Evolutionary conservation across 2,888 invertebrate genomes (phyloP).

Genomic region (Tortrix viridana): DNA sequence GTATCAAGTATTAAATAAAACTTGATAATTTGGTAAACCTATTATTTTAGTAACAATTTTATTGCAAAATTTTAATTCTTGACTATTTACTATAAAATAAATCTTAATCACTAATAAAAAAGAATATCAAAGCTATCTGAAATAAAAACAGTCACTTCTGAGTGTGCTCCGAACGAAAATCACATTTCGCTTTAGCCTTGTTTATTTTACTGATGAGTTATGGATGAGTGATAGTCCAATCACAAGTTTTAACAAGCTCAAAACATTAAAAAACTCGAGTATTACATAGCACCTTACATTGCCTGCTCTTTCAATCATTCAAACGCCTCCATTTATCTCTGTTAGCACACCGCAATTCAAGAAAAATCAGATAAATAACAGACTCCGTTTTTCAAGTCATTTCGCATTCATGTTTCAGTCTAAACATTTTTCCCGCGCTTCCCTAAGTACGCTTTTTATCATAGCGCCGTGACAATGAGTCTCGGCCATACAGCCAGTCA

Average conservation of each 20-base stretch:
- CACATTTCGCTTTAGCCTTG: no score
- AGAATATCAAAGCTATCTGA: no score
- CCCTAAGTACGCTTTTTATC: slow-evolving; percentile 30
- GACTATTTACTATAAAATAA: no score
- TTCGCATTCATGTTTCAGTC: slow-evolving; percentile 24
- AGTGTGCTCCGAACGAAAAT: no score
- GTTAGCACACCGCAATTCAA: slow-evolving; percentile 1
- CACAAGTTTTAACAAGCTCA: not conserved
- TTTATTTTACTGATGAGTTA: not conserved
- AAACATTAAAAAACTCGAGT: no score
- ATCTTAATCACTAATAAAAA: no score
- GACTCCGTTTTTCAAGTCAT: slow-evolving; percentile 24
- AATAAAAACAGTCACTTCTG: no score
- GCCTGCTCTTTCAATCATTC: not conserved
- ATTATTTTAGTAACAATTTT: no score
- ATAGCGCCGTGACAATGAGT: slow-evolving; percentile 17
- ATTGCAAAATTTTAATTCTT: no score
- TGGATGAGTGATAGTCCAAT: not conserved
- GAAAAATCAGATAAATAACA: slow-evolving; percentile 20
- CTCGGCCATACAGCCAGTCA: slow-evolving; percentile 31
- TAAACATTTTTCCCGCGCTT: slow-evolving; percentile 19
- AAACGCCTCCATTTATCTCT: slow-evolving; percentile 2
- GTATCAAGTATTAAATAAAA: no score
- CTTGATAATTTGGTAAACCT: no score
- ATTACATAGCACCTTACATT: not conserved